Base-by-base conservation (phyloP, 2,888 invertebrate genomes). In the Xestia rhomboidea region DNA sequence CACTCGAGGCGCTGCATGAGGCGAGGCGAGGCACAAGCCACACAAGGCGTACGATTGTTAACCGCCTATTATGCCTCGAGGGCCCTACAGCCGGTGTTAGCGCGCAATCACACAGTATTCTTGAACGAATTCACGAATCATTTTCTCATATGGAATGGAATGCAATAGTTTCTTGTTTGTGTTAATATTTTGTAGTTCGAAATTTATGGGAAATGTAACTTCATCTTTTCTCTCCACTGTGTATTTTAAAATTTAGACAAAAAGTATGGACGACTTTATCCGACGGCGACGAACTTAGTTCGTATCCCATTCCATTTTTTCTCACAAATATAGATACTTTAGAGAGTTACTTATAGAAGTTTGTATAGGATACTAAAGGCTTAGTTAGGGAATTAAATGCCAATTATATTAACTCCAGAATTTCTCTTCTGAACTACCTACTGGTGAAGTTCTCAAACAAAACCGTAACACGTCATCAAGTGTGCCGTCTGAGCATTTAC, bases 11-110 rank as follows among this genome's bases (percentile, higher is more conserved):
- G 62, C 41, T 68, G 84, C 81, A 86, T 85, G 86, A 76, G 78
- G 68, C 75, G 73, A 81, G 80, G 77, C 82, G 79, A 84, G 85
- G 88, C 88, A 88, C 92, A 49, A 54, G 79, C 79, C 79, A 38
- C 72, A 79, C 78, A 91, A 93, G 93, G 91, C 91, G 87, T 71
- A 87, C 87, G 91, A 92, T 93, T 93, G 95, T 94, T 94, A 94
- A 93, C 93, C 91, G 91, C 85, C 94, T 92, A 94, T 95, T 95
- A 94, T 92, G 80, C 80, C 77, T 90, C 88, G 83, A 95, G 94
- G 60, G 89, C 90, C 68, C 93, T 93, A 88, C 88, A 90, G 78
- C 44, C 79, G 79, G 79, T 84, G 85, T 84, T 88, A 84, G 85
- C 82, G 79, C 86, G 90, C 92, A 92, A 91, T 91, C 91, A 73